phyloP scores from a whole-genome alignment of 2,888 invertebrate genomes.

The Saturnia japonica region DNA sequence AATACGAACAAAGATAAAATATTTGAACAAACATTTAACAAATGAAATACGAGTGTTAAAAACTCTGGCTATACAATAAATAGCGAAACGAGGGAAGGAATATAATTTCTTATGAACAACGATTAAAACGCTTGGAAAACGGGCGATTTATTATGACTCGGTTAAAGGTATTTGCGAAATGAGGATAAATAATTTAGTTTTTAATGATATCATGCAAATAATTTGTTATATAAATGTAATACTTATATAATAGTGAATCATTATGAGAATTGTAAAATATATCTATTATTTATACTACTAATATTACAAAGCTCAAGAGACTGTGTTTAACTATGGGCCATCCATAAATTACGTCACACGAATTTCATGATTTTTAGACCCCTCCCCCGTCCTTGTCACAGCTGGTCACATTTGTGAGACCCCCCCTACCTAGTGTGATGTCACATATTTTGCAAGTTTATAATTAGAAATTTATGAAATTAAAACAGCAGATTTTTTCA shows the following conservation, averaged over 20 bases:
- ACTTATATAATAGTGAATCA: background rate
- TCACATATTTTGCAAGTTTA: too few species aligned
- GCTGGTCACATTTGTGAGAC: too few species aligned
- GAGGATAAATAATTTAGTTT: slow-evolving; percentile 9
- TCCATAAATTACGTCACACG: too few species aligned
- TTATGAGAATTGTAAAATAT: background rate
- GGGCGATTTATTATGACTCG: slow-evolving; percentile 27
- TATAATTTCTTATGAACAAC: slow-evolving; percentile 37
- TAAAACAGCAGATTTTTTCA: too few species aligned
- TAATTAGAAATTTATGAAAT: too few species aligned
- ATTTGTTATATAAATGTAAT: background rate
- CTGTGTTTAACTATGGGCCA: too few species aligned
- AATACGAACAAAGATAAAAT: slow-evolving; percentile 14
- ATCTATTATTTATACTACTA: background rate
- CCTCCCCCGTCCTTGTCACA: too few species aligned
- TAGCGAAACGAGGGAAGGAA: slow-evolving; percentile 24
- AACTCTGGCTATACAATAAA: slow-evolving; percentile 35
- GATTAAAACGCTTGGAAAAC: slow-evolving; percentile 34
- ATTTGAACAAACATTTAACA: slow-evolving; percentile 26
- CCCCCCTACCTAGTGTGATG: too few species aligned
- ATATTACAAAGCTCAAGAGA: too few species aligned
- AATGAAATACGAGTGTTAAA: slow-evolving; percentile 32
- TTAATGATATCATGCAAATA: background rate
- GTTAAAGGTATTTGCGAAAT: slow-evolving; percentile 7
- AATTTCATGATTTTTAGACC: too few species aligned